Percentiles rank a stretch among this genome's conserved stretches.
Conservation (phyloP, 2,888 invertebrate genomes). For the Ormyrus rosae region DNA sequence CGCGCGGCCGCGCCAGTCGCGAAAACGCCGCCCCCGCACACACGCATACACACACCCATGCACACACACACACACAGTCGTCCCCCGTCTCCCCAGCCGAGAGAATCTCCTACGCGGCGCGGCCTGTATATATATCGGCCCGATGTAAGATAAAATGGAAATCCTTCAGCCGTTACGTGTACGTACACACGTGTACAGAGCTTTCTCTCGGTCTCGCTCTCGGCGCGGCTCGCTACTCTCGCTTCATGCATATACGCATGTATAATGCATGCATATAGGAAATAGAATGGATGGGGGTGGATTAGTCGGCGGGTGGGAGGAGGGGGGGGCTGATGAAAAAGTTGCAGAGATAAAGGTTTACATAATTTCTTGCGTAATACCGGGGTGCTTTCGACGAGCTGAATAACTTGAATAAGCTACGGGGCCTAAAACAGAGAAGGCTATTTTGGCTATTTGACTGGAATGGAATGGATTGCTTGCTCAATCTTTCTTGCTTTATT, state of each 20-base stretch:
- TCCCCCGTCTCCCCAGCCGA: not conserved
- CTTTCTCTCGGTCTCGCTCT: not conserved
- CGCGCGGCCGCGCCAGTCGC: constrained; percentile 3
- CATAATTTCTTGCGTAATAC: not conserved
- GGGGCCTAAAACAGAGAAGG: not conserved
- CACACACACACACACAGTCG: constrained; percentile 1
- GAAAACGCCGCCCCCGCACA: constrained; percentile 28
- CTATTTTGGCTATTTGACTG: no score
- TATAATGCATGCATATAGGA: not conserved
- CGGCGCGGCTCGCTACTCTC: not conserved
- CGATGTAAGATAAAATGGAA: constrained; percentile 43
- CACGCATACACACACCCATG: not conserved
- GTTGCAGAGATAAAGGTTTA: not conserved
- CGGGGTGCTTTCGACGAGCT: not conserved
- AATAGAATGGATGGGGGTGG: not conserved
- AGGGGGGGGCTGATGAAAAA: not conserved
- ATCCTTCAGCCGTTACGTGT: not conserved
- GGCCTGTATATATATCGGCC: not conserved
- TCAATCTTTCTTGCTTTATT: no score
- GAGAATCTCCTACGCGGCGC: no score
- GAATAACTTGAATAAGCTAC: not conserved
- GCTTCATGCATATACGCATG: not conserved
- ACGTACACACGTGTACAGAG: not conserved
- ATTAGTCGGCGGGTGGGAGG: no score
- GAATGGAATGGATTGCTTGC: no score